These are phyloP conservation scores for Hydractinia symbiolongicarpus DNA, from an alignment of 30 jellyfish, hydroid and myxozoan species.

Conservation along the genomic window DNA sequence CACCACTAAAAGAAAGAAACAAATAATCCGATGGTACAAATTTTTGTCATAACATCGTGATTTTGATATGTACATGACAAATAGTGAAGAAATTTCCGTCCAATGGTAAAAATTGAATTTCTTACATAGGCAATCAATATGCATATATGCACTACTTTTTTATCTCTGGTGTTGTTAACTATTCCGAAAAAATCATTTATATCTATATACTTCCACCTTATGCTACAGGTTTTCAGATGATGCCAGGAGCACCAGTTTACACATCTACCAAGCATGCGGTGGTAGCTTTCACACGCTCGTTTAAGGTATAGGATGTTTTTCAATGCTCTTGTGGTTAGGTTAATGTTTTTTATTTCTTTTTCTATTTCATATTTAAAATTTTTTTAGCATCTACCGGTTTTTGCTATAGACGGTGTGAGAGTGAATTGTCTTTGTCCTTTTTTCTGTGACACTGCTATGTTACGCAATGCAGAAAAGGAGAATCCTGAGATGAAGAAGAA, in stretches of 20 bases:
- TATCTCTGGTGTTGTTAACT: too few species aligned
- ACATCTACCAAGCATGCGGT: conserved; percentile 64
- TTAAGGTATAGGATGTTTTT: conserved; percentile 28
- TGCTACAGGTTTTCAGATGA: conserved; percentile 34
- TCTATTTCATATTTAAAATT: not conserved
- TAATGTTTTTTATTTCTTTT: not conserved
- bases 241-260: conserved; percentile 43
- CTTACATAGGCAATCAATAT: too few species aligned
- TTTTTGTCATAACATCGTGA: too few species aligned
- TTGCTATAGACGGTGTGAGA: conserved; percentile 37
- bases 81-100: too few species aligned
- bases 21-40: too few species aligned
- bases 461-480: conserved; percentile 40
- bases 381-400: conserved; percentile 3
- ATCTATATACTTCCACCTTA: too few species aligned
- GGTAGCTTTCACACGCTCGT: conserved; percentile 62
- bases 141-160: too few species aligned
- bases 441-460: conserved; percentile 50
- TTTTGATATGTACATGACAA: too few species aligned
- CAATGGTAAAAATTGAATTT: too few species aligned
- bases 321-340: not conserved
- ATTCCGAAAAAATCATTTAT: too few species aligned
- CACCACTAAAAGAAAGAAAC: too few species aligned
- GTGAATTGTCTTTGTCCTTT: conserved; percentile 72
- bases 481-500: conserved; percentile 24